Percentiles rank a stretch among this genome's conserved stretches.
Conservation (phyloP, 2,113 vertebrate species). For the Ptilorrhoa leucosticta region DNA sequence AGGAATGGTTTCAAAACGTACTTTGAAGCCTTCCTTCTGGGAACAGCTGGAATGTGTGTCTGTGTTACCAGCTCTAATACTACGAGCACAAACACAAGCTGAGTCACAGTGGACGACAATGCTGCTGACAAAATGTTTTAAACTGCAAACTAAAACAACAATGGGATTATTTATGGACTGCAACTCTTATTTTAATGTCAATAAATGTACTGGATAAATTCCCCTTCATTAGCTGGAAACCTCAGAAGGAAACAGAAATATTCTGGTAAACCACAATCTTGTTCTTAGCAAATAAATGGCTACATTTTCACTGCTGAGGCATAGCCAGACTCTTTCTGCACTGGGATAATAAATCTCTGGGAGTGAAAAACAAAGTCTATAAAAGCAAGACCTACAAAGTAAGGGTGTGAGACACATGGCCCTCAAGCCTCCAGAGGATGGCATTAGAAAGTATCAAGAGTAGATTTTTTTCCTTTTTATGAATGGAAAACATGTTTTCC, state of each 20-base stretch:
- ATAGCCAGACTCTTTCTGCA: constrained; percentile 6
- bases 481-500: constrained; percentile 23
- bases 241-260: constrained; percentile 65
- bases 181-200: constrained; percentile 60
- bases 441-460: background rate
- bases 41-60: constrained; percentile 28
- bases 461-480: background rate
- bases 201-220: constrained; percentile 63
- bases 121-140: constrained; percentile 57
- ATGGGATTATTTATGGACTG: constrained; percentile 57
- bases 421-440: constrained; percentile 5
- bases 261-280: constrained; percentile 66
- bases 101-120: constrained; percentile 50
- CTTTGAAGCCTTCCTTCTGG: constrained; percentile 4
- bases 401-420: constrained; percentile 13
- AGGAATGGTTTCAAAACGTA: background rate
- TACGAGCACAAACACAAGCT: constrained; percentile 14
- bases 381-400: constrained; percentile 32
- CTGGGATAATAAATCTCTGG: constrained; percentile 41
- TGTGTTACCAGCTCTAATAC: background rate
- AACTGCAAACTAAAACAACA: constrained; percentile 57
- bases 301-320: constrained; percentile 30
- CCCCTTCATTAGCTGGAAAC: constrained; percentile 65
- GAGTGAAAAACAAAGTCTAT: constrained; percentile 28
- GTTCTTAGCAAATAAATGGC: constrained; percentile 54